Evolutionary conservation across 2,113 vertebrate genomes (phyloP), one percentile per base, ranked within the genome.

Genomic region (Lates calcarifer): DNA sequence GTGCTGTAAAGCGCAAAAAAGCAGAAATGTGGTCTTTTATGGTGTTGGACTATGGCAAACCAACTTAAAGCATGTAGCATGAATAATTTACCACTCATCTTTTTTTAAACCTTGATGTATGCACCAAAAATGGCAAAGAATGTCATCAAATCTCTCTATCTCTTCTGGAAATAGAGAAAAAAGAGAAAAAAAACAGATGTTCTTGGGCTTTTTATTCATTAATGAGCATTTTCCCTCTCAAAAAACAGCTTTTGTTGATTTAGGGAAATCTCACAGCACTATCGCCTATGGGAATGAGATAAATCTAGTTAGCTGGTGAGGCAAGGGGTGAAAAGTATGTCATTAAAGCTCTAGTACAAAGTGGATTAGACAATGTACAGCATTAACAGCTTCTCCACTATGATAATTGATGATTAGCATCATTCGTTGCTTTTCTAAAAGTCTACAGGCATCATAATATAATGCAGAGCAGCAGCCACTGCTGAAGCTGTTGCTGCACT

Each of bases 201-300:
- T 86, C 79, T 86, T 65, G 66, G 41, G 55, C 41, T 90, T 90
- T 88, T 82, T 78, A 76, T 78, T 82, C 86, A 84, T 91, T 93
- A 93, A 94, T 94, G 88, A 94, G 85, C 80, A 60, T 83, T 89
- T 87, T 71, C 77, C 58, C 41, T 84, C 60, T 83, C 60, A 68
- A 79, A 84, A 92, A 89, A 87, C 87, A 87, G 89, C 72, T 90
- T 93, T 88, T 93, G 85, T 93, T 93, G 85, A 85, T 90, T 93
- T 91, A 91, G 60, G 79, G 81, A 82, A 82, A 72, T 83, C 86
- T 85, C 82, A 13, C 70, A 73, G 76, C 60, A 11, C 69, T 78
- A 51, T 84, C 31, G 90, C 90, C 89, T 85, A 61, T 88, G 89
- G 93, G 83, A 82, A 87, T 58, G 53, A 82, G 85, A 90, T 83